These are phyloP conservation scores for Heliconius hortense DNA, from an alignment of 2,888 invertebrate species.

Conservation along the genomic window DNA sequence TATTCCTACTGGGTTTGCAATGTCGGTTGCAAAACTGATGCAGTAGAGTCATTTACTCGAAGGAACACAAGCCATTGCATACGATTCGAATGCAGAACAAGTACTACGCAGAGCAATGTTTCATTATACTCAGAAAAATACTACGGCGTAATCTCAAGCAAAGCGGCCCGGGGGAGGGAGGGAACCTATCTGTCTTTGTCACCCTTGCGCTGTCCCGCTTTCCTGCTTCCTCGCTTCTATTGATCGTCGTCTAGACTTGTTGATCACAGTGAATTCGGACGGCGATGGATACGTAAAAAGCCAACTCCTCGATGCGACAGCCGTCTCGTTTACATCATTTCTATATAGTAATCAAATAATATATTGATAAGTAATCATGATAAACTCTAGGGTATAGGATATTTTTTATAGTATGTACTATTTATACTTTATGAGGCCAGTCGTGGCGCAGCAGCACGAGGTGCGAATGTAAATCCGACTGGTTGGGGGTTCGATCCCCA, in stretches of 20 bases:
- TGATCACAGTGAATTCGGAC: constrained; percentile 62
- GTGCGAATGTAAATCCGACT: too few relatives aligned
- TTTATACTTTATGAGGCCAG: too few relatives aligned
- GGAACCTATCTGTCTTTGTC: constrained; percentile 45
- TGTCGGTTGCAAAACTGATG: constrained; percentile 31
- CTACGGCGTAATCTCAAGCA: constrained; percentile 45
- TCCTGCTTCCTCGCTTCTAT: constrained; percentile 67
- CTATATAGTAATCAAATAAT: neutral
- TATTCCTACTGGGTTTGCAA: constrained; percentile 30
- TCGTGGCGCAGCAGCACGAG: too few relatives aligned
- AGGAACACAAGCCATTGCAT: constrained; percentile 25
- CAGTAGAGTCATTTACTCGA: constrained; percentile 32
- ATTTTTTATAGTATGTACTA: too few relatives aligned
- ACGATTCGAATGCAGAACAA: constrained; percentile 7
- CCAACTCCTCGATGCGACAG: constrained; percentile 38
- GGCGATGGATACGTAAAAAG: constrained; percentile 59
- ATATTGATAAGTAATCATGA: neutral
- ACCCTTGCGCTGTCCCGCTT: constrained; percentile 54
- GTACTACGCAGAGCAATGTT: constrained; percentile 37
- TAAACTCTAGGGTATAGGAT: neutral
- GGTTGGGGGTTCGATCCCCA: too few relatives aligned
- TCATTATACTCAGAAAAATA: constrained; percentile 42
- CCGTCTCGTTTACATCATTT: constrained; percentile 2
- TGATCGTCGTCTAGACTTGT: constrained; percentile 81
- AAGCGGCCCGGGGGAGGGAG: constrained; percentile 39